Percentiles rank a stretch among this genome's conserved stretches.
Evolutionary conservation across 2,113 vertebrate species (phyloP).

Genomic region (Callithrix jacchus): DNA sequence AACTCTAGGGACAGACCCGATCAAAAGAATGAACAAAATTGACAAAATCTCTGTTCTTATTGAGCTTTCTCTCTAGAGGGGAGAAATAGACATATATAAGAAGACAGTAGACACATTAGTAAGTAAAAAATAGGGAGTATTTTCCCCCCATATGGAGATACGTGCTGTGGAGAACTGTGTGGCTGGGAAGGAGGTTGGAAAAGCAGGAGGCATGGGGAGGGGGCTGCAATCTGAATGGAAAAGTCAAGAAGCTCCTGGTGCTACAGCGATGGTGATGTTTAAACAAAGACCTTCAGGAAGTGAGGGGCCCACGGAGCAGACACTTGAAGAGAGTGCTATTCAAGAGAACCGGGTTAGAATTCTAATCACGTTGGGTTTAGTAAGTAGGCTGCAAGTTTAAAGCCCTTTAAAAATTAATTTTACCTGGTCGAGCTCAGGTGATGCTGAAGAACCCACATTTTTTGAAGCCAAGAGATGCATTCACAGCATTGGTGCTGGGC

Average conservation of each 20-base stretch:
- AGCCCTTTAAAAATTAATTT: background rate
- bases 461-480: background rate
- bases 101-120: background rate
- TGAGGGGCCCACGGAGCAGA: background rate
- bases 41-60: background rate
- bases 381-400: background rate
- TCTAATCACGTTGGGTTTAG: background rate
- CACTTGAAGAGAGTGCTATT: background rate
- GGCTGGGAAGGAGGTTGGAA: background rate
- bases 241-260: background rate
- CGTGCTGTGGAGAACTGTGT: background rate
- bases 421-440: background rate
- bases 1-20: too few relatives aligned
- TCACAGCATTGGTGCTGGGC: too few relatives aligned
- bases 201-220: fast-evolving
- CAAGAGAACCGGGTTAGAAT: too few relatives aligned
- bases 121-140: background rate
- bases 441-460: background rate
- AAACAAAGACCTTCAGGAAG: background rate
- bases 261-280: too few relatives aligned
- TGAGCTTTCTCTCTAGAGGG: background rate
- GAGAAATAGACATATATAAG: background rate
- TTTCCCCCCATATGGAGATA: background rate
- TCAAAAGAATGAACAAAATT: too few relatives aligned
- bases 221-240: background rate